Conservation (phyloP, 2,113 vertebrate genomes). For the Cephalopholis sonnerati region DNA sequence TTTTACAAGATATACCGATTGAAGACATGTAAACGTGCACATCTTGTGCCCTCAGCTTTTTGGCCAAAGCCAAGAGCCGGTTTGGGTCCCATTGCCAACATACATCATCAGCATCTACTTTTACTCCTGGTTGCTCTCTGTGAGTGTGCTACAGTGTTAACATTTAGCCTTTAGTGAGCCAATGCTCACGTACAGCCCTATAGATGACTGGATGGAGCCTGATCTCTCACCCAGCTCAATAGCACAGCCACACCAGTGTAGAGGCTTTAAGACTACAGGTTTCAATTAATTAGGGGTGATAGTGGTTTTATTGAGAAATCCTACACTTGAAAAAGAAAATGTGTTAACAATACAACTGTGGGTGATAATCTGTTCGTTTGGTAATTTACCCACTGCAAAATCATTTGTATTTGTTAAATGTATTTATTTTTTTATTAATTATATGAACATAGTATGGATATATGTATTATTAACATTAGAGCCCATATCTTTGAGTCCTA, state of each 20-base stretch:
- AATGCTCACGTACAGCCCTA: slow-evolving; percentile 48
- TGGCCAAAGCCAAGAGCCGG: slow-evolving; percentile 63
- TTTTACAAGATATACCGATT: slow-evolving; percentile 80
- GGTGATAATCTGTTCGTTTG: slow-evolving; percentile 59
- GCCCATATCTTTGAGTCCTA: slow-evolving; percentile 73
- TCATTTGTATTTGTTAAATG: slow-evolving; percentile 84
- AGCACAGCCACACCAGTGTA: slow-evolving; percentile 59
- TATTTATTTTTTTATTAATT: slow-evolving; percentile 87
- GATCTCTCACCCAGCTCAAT: slow-evolving; percentile 30
- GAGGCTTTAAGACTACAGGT: slow-evolving; percentile 61
- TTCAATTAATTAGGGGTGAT: slow-evolving; percentile 54
- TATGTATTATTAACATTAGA: slow-evolving; percentile 73
- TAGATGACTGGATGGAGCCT: slow-evolving; percentile 48
- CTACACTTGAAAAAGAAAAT: slow-evolving; percentile 67
- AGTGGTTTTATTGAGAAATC: slow-evolving; percentile 73
- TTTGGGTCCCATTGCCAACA: slow-evolving; percentile 82
- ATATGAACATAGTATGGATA: slow-evolving; percentile 77
- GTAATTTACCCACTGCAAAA: slow-evolving; percentile 73
- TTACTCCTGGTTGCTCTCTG: slow-evolving; percentile 65
- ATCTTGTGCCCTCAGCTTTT: slow-evolving; percentile 60
- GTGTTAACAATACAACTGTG: slow-evolving; percentile 62
- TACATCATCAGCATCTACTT: slow-evolving; percentile 84
- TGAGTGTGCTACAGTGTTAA: slow-evolving; percentile 65
- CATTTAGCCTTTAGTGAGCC: slow-evolving; percentile 54
- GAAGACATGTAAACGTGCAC: slow-evolving; percentile 70